Conservation (phyloP, 1,140 invertebrate genomes). For the Drosophila subobscura region DNA sequence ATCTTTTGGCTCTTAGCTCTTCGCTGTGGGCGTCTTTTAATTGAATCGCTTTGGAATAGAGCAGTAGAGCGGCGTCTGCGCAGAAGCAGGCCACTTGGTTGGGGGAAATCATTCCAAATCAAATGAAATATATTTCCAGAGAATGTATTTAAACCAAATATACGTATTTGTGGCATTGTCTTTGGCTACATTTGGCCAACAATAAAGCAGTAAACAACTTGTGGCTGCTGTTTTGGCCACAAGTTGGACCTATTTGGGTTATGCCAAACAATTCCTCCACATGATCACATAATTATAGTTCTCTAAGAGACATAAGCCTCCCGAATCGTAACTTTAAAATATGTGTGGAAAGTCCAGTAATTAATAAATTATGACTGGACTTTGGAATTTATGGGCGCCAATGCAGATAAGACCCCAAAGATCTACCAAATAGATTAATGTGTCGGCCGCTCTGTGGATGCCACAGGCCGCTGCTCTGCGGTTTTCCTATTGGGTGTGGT, state of each 20-base stretch:
- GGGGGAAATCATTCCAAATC: conserved; percentile 61
- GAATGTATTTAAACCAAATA: conserved; percentile 31
- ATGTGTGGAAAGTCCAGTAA: conserved; percentile 76
- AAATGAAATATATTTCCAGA: conserved; percentile 30
- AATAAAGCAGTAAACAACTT: conserved; percentile 19
- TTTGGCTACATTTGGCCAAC: conserved; percentile 22
- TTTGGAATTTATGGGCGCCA: conserved; percentile 73
- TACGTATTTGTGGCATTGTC: conserved; percentile 27
- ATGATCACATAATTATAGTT: conserved; percentile 36
- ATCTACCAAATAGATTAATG: conserved; percentile 68
- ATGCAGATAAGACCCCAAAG: conserved; percentile 63
- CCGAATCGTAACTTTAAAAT: conserved; percentile 47
- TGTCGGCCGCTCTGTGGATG: conserved; percentile 40
- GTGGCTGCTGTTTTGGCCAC: conserved; percentile 36
- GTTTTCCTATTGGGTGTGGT: conserved; percentile 57
- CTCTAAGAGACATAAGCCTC: conserved; percentile 47
- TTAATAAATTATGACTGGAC: conserved; percentile 77
- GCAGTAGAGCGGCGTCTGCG: conserved; percentile 24
- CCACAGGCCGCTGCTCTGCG: conserved; percentile 37
- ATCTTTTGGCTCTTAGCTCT: conserved; percentile 32
- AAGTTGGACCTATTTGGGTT: conserved; percentile 1
- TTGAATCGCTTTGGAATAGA: conserved; percentile 61
- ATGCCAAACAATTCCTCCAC: conserved; percentile 12
- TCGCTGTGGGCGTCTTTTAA: conserved; percentile 71
- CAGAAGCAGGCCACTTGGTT: conserved; percentile 43